Evolutionary conservation across 2,113 vertebrate genomes (phyloP), one percentile per base, ranked within the genome.

Genomic region (Phainopepla nitens): DNA sequence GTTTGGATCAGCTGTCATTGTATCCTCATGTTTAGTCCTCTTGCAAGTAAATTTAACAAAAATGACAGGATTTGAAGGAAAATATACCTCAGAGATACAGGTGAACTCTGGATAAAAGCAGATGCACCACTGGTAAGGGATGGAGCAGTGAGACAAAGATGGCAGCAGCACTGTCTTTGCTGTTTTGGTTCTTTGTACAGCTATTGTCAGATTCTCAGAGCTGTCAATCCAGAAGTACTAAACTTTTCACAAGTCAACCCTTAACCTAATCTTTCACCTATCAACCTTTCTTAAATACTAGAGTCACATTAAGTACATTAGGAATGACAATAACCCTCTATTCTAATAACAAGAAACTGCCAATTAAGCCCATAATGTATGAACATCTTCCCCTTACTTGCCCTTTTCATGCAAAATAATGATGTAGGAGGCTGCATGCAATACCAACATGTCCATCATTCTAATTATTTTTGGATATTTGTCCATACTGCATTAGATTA

Each of bases 351-450:
- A 17, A 89, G 78, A 73, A 96, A 70, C 79, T 96, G 73, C 91
- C 94, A 97, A 94, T 97, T 97, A 96, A 98, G 97, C 66, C 31
- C 53, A 93, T 92, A 96, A 97, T 94, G 75, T 88, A 93, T 93
- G 89, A 91, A 91, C 91, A 91, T 92, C 78, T 94, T 94, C 93
- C 87, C 87, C 88, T 93, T 58, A 60, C 65, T 87, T 97, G 89
- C 94, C 94, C 95, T 94, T 97, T 93, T 96, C 91, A 97, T 90
- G 88, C 80, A 97, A 97, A 96, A 95, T 89, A 94, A 78, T 49
- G 70, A 65, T 80, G 57, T 49, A 56, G 88, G 78, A 91, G 76
- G 53, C 71, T 87, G n/a, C 66, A 89, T 88, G 92, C 87, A 96
- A 89, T 94, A 83, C 49, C 62, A 94, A 82, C 72, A 89, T 76